Evolutionary conservation across 2,888 invertebrate genomes (phyloP).

Genomic region (Drosophila kanekoi): DNA sequence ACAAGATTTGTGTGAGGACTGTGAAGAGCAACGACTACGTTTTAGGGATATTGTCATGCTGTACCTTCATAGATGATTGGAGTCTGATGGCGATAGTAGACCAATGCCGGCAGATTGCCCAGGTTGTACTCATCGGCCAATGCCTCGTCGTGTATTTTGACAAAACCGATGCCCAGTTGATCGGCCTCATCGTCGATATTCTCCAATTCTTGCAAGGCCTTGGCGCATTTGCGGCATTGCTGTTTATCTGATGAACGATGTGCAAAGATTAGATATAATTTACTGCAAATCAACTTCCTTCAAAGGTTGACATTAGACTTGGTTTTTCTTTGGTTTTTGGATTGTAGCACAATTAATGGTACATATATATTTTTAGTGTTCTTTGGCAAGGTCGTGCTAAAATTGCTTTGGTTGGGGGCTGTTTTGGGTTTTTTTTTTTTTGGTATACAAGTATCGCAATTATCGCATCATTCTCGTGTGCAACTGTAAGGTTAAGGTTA

Average conservation of each 20-base stretch:
- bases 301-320: conserved; percentile 43
- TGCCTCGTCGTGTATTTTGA: conserved; percentile 96
- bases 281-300: conserved; percentile 22
- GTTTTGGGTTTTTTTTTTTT: neutral
- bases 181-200: conserved; percentile 98
- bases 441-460: conserved; percentile 11
- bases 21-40: neutral
- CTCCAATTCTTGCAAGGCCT: conserved; percentile 95
- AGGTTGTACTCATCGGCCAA: conserved; percentile 97
- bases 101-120: conserved; percentile 93
- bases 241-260: conserved; percentile 90
- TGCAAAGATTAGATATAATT: conserved; percentile 42
- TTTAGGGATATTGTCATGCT: conserved; percentile 24
- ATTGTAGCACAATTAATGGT: conserved; percentile 38
- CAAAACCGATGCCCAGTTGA: conserved; percentile 96
- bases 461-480: conserved; percentile 37
- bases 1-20: conserved; percentile 4
- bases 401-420: conserved; percentile 4
- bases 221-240: conserved; percentile 96
- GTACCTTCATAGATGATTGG: conserved; percentile 97
- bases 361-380: conserved; percentile 34
- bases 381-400: conserved; percentile 20
- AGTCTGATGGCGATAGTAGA: conserved; percentile 97
- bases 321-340: conserved; percentile 10
- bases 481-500: conserved; percentile 51